A percentile compares a stretch with the other conserved stretches of the same genome.
Evolutionary conservation across 2,797 vertebrate species (phyloP).

Genomic region (Pachyuromys duprasi): DNA sequence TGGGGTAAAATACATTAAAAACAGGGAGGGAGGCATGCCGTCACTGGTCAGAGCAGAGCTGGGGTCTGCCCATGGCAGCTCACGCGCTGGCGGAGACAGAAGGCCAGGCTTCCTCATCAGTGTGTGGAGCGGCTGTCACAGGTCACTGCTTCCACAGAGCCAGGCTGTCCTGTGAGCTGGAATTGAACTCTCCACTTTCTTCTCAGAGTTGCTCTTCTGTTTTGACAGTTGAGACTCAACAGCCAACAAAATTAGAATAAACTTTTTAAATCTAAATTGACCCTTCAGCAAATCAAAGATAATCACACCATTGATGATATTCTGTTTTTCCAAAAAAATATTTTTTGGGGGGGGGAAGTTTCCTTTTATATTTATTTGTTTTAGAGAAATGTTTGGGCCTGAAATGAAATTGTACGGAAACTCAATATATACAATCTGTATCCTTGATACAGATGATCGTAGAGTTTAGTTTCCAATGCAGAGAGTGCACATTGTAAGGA

Average conservation of each 20-base stretch:
- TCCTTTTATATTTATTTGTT: constrained; percentile 3
- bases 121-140: not conserved
- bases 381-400: constrained; percentile 16
- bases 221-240: constrained; percentile 43
- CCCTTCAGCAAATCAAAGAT: not conserved
- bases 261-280: not conserved
- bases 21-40: not conserved
- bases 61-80: not conserved
- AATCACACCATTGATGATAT: not conserved
- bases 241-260: constrained; percentile 13
- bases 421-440: not conserved
- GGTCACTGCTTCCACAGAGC: not conserved
- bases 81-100: not conserved
- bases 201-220: not conserved
- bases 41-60: not conserved
- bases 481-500: not conserved
- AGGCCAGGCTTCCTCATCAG: not conserved
- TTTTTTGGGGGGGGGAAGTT: not conserved
- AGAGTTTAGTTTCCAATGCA: not conserved
- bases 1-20: not conserved
- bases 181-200: not conserved
- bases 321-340: not conserved
- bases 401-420: constrained; percentile 38
- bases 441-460: not conserved
- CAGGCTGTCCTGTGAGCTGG: not conserved